Conservation (phyloP, 2,888 invertebrate species). For the Parelbella ahira region DNA sequence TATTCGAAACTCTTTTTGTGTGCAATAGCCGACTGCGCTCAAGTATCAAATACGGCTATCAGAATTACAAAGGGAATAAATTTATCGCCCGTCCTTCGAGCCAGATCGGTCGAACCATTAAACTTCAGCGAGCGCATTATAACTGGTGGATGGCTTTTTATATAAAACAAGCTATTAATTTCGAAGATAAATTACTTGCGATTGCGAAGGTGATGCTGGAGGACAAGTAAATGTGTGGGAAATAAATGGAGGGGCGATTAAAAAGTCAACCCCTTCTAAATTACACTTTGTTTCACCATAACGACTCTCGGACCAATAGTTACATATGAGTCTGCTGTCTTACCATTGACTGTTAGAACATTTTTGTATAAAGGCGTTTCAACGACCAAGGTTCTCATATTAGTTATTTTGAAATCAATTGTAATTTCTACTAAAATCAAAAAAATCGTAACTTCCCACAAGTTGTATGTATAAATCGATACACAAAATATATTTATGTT, state of each 20-base stretch:
- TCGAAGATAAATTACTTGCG: constrained; percentile 24
- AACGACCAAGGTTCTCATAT: too few relatives aligned
- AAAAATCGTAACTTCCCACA: too few relatives aligned
- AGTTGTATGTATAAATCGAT: too few relatives aligned
- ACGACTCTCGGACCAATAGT: constrained; percentile 16
- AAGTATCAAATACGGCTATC: too few relatives aligned
- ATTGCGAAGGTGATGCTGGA: constrained; percentile 21
- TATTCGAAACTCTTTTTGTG: too few relatives aligned
- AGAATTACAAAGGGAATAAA: too few relatives aligned
- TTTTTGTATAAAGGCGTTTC: too few relatives aligned
- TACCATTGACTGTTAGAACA: too few relatives aligned
- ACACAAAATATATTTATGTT: too few relatives aligned
- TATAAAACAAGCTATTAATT: constrained; percentile 25
- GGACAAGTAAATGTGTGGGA: constrained; percentile 14
- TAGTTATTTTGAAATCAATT: too few relatives aligned
- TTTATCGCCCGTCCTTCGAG: constrained; percentile 21
- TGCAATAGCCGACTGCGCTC: too few relatives aligned
- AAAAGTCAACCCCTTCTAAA: constrained; percentile 24
- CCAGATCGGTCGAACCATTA: constrained; percentile 16
- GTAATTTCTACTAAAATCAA: too few relatives aligned
- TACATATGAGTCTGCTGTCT: constrained; percentile 3
- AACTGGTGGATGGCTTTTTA: constrained; percentile 22
- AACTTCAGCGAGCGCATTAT: constrained; percentile 18
- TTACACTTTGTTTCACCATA: constrained; percentile 21
- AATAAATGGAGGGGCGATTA: constrained; percentile 17